Evolutionary conservation across 1,140 invertebrate species (phyloP), one percentile per base, ranked within the genome.

Genomic region (Vanessa tameamea): DNA sequence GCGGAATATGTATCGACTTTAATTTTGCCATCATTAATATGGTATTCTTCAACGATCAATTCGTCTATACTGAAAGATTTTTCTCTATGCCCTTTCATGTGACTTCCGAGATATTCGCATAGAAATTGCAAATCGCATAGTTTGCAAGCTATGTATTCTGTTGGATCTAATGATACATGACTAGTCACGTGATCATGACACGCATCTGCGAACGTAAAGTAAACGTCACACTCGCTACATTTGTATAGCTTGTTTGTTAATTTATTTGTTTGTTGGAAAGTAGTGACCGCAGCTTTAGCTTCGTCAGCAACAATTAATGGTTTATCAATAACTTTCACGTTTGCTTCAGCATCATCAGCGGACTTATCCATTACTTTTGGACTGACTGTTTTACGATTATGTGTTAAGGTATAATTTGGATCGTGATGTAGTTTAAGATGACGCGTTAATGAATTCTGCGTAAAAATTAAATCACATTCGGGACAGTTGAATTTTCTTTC

Each of bases 131-230:
- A 55, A 13, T 82, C 78, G 63, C 82, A 84, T 16, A 84, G 75
- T 55, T 84, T 84, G 13, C 82, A 84, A 8, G 74, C 78, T 14
- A 82, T 84, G 64, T 78, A 84, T 16, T 82, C 81, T 0, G 81
- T 81, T 0, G 77, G 74, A 37, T 82, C 82, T 26, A 84, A 50
- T 0, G 47, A 11, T 14, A 12, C 57, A 11, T 84, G 81, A 3
- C 70, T 65, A 4, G 51, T 43, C 3, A 73, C 67, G 16, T 84
- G 82, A 4, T 82, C 70, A 14, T 59, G 57, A 48, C 81, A 84
- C 23, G 72, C 64, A 0, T 72, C 72, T 0, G 65, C 55, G 1
- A 50, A 76, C 16, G 78, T 26, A 23, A 75, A 84, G 51, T 81
- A 80, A 9, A 84, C 78, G n/a, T 84, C 78, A 15, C 82, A 84